These are phyloP conservation scores for Anguilla obscura DNA, from an alignment of 2,797 vertebrate species.

Conservation along the genomic window DNA sequence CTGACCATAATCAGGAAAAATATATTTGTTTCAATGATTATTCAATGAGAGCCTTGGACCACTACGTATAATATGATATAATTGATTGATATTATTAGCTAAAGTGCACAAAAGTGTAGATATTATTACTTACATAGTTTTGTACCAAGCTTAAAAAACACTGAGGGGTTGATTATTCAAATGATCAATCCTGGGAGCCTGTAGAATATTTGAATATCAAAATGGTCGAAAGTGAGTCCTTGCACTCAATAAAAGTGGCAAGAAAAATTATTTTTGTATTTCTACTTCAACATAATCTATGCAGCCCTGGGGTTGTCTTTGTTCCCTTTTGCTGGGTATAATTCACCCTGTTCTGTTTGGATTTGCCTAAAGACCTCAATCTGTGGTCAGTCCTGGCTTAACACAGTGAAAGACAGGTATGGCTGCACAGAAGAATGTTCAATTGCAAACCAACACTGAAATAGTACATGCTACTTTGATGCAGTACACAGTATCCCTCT, in stretches of 20 bases:
- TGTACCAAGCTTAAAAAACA: too few relatives aligned
- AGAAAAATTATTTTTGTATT: neutral
- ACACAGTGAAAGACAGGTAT: neutral
- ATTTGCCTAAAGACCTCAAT: neutral
- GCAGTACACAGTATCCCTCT: neutral
- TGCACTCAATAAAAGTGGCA: neutral
- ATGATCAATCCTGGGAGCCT: neutral
- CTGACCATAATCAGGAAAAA: neutral
- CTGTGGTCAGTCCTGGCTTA: neutral
- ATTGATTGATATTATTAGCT: neutral
- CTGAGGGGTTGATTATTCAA: neutral
- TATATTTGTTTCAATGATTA: neutral
- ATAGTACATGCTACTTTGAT: neutral
- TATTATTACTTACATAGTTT: neutral
- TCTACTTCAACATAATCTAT: neutral
- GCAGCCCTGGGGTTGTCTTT: neutral
- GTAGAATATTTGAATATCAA: neutral
- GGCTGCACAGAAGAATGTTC: neutral
- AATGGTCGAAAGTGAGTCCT: too few relatives aligned
- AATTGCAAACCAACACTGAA: neutral
- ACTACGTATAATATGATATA: neutral
- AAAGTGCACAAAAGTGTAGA: neutral
- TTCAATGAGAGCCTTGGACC: neutral
- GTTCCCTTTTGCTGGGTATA: neutral
- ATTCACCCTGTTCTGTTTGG: neutral